Percentiles rank a stretch among this genome's conserved stretches.
Evolutionary conservation across 2,113 vertebrate species (phyloP).

Genomic region (Daubentonia madagascariensis): DNA sequence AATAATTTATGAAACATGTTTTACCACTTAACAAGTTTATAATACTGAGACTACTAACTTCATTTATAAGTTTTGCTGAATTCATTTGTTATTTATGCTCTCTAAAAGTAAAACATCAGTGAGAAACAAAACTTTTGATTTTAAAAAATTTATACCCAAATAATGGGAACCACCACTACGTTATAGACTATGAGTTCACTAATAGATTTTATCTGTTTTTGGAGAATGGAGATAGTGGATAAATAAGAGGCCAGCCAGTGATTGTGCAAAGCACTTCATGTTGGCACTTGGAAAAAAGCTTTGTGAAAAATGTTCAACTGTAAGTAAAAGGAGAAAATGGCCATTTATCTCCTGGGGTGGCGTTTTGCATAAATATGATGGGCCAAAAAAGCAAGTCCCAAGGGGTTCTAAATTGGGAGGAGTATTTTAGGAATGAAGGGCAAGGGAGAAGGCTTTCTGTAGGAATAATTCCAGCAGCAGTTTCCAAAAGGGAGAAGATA

Average conservation of each 20-base stretch:
- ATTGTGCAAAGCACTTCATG: neutral
- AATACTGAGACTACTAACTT: neutral
- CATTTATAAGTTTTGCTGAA: conserved; percentile 1
- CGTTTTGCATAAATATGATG: neutral
- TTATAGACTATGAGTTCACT: neutral
- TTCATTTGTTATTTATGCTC: neutral
- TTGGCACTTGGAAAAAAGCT: neutral
- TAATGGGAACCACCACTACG: neutral
- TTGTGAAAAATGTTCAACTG: conserved; percentile 38
- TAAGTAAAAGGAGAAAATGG: conserved; percentile 27
- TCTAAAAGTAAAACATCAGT: conserved; percentile 1
- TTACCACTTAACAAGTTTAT: neutral
- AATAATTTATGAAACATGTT: conserved; percentile 7
- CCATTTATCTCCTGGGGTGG: neutral
- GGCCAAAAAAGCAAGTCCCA: neutral
- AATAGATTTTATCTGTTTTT: neutral
- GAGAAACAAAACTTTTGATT: conserved; percentile 11
- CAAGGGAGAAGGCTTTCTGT: neutral
- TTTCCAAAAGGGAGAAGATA: conserved; percentile 15
- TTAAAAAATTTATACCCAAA: conserved; percentile 18
- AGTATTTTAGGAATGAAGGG: neutral
- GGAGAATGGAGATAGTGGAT: neutral
- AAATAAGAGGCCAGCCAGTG: neutral
- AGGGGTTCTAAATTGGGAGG: neutral
- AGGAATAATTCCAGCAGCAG: neutral